Conservation (phyloP, 2,113 vertebrate species). For the Pangasianodon gigas region DNA sequence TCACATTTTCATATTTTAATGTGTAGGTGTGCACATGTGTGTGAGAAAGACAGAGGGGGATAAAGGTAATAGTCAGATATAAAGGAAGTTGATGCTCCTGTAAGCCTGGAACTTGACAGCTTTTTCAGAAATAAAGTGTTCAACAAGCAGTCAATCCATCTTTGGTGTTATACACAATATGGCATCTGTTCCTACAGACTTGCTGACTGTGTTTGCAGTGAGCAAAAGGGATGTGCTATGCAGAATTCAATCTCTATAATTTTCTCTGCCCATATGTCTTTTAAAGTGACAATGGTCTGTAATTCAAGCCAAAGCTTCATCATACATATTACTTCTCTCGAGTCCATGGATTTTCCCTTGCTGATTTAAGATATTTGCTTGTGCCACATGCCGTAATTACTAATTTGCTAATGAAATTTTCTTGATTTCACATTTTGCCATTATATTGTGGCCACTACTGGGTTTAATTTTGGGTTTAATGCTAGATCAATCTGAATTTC, state of each 20-base stretch:
- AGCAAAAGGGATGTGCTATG: neutral
- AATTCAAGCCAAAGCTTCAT: neutral
- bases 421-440: neutral
- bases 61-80: neutral
- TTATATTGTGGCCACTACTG: neutral
- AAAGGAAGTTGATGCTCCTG: neutral
- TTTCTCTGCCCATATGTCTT: neutral
- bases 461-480: neutral
- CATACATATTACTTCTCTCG: neutral
- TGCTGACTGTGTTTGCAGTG: slow-evolving; percentile 18
- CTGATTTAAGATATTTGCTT: neutral
- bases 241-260: neutral
- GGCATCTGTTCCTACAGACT: slow-evolving; percentile 15
- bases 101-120: slow-evolving; percentile 9
- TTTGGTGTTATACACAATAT: slow-evolving; percentile 8
- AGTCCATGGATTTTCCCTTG: neutral
- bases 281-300: neutral
- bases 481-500: neutral
- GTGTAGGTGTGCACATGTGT: neutral
- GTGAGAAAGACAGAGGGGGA: neutral
- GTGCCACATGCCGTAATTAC: neutral
- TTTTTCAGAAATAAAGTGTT: slow-evolving; percentile 17
- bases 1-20: neutral
- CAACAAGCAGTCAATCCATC: slow-evolving; percentile 7
- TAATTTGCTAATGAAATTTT: neutral